Percentiles rank a stretch among this genome's conserved stretches.
Conservation (phyloP, 2,113 vertebrate genomes). For the Xyrauchen texanus region DNA sequence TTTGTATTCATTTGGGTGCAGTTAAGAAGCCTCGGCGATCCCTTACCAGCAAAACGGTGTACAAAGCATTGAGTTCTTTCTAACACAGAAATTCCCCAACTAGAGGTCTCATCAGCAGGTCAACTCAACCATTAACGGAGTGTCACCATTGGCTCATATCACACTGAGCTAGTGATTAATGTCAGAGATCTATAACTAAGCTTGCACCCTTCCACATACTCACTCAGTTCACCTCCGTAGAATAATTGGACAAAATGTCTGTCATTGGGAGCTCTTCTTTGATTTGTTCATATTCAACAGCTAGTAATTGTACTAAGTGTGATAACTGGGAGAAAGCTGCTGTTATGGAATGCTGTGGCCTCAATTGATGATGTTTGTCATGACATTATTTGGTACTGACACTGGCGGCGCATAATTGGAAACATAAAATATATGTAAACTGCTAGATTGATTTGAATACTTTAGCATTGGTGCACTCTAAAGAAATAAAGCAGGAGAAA, state of each 20-base stretch:
- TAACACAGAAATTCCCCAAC: constrained; percentile 7
- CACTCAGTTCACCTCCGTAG: neutral
- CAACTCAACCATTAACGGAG: neutral
- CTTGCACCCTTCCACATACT: neutral
- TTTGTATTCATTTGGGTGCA: constrained; percentile 9
- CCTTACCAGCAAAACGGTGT: neutral
- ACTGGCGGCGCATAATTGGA: no score
- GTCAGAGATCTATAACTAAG: neutral
- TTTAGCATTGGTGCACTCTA: no score
- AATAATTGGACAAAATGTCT: constrained; percentile 13
- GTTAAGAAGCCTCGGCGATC: constrained; percentile 3
- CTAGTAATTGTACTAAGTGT: neutral
- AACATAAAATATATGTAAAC: no score
- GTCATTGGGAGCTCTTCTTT: no score
- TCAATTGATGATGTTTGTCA: no score
- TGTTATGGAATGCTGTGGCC: no score
- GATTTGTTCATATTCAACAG: neutral
- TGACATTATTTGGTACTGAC: no score
- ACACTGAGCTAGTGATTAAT: constrained; percentile 4
- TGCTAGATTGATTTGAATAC: no score
- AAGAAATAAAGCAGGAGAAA: no score
- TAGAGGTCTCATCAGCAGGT: neutral
- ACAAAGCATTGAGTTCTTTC: neutral
- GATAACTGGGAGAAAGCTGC: neutral
- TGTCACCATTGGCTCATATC: constrained; percentile 2